Evolutionary conservation across 1,140 invertebrate species (phyloP), one percentile per base, ranked within the genome.

Genomic region (Semibalanus balanoides): DNA sequence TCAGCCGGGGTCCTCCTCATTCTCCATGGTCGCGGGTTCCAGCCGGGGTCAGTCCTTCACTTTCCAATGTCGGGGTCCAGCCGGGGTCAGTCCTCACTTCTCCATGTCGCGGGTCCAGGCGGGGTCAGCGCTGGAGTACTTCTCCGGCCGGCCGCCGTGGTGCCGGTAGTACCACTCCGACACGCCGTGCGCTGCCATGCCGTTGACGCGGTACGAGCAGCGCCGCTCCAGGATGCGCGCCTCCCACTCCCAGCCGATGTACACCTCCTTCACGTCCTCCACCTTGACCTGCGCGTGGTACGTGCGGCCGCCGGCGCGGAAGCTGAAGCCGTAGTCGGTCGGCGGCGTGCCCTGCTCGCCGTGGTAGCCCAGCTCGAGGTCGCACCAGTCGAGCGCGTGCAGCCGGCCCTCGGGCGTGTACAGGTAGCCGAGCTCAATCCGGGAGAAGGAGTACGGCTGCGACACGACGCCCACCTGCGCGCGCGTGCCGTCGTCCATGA

Each of bases 151-250:
- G 82, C 86, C 87, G 28, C 81, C 83, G 71, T 80, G 82, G 81
- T 87, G 85, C 25, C 86, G 82, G 83, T 91, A 91, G 80, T 89
- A 86, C 86, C 90, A 91, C 83, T 92, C 90, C 0, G 88, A 89
- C 29, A 91, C 86, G 0, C 90, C 90, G 80, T 87, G 86, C 0
- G 90, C 90, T 28, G 84, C 84, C 0, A 88, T 82, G 1, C 88
- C 88, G 83, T 91, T 89, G 0, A 91, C 86, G 11, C 78, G 77
- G 73, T 7, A 31, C 43, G 30, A 76, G 43, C 74, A 76, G n/a
- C n/a, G 31, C 43, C 90, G 79, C 80, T 91, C 90, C 76, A 88
- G 85, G 83, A 92, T 88, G 64, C 86, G 85, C 7, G 89, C 89
- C 80, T 91, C 89, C 86, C 88, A 87, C 31, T 88, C 86, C 76